phyloP scores from a whole-genome alignment of 2,113 vertebrate species.

The Dipodomys ordii region DNA sequence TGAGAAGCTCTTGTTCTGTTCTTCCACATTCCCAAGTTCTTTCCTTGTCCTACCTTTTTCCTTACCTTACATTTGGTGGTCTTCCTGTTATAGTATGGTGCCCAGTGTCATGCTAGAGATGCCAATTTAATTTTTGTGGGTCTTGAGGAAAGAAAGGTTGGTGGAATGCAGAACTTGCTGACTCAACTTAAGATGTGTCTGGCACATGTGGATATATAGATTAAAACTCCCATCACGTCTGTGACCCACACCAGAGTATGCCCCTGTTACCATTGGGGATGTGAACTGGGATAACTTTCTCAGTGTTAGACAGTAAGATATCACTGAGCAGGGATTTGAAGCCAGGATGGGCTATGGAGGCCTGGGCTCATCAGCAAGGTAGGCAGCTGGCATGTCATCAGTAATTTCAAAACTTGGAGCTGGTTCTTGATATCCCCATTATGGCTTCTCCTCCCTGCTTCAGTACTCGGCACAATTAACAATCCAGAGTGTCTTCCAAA shows the following conservation, averaged over 20 bases:
- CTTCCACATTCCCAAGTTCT: not conserved
- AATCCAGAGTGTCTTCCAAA: not conserved
- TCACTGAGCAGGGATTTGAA: not conserved
- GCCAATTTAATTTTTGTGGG: not conserved
- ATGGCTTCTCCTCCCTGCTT: not conserved
- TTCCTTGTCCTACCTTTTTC: not conserved
- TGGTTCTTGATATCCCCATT: not conserved
- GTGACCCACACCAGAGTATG: not conserved
- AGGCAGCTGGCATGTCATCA: not conserved
- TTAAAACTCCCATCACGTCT: not conserved
- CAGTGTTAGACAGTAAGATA: rapidly evolving
- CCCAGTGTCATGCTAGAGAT: not conserved
- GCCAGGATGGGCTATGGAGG: not conserved
- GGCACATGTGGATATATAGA: not conserved
- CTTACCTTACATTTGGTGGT: not conserved
- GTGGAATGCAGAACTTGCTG: not conserved
- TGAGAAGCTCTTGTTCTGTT: not conserved
- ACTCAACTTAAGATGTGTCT: not conserved
- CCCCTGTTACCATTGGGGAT: not conserved
- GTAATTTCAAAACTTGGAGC: not conserved
- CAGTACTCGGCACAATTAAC: not conserved
- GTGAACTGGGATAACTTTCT: no score
- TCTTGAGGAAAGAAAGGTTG: not conserved
- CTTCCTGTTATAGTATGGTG: not conserved
- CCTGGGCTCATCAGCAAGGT: not conserved